These are phyloP conservation scores for Myiozetetes cayanensis DNA, from an alignment of 2,113 vertebrate species.

Conservation along the genomic window DNA sequence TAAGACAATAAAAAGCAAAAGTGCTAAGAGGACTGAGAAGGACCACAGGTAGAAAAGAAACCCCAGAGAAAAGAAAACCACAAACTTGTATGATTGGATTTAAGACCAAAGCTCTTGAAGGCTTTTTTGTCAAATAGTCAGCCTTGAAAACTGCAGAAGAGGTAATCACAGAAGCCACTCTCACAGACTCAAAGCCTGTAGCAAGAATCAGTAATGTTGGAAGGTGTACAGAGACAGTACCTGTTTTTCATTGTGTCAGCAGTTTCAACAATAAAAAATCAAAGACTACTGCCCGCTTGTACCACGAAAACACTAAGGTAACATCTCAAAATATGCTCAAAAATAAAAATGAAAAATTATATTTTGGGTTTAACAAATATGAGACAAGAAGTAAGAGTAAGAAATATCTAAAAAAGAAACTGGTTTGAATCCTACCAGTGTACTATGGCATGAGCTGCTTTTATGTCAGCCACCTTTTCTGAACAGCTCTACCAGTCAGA, in stretches of 20 bases:
- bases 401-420: neutral
- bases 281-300: neutral
- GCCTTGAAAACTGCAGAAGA: neutral
- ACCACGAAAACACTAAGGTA: neutral
- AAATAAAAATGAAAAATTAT: neutral
- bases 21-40: neutral
- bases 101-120: neutral
- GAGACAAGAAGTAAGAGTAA: neutral
- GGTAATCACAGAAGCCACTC: neutral
- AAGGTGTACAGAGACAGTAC: neutral
- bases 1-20: neutral
- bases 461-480: neutral
- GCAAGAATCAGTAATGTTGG: neutral
- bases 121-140: neutral
- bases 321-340: neutral
- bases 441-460: neutral
- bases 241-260: neutral
- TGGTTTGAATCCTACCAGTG: neutral
- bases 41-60: neutral
- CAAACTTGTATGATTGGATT: neutral
- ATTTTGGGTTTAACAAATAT: neutral
- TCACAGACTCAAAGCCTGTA: neutral
- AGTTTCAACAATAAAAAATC: neutral
- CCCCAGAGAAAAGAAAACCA: neutral
- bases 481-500: neutral